Evolutionary conservation across 1,140 invertebrate genomes (phyloP).

Genomic region (Mizuhopecten yessoensis): DNA sequence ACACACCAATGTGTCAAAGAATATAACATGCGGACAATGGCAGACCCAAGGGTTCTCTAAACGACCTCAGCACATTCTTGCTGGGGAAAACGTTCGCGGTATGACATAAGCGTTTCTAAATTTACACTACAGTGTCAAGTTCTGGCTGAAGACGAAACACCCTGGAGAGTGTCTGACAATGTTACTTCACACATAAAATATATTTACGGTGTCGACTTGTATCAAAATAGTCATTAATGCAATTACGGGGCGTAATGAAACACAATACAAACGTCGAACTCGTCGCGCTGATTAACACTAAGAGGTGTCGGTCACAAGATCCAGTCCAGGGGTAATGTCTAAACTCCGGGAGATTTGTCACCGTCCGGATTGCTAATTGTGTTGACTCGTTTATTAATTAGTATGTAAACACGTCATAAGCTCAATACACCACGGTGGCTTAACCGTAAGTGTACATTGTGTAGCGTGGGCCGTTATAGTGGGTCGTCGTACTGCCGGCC

Average conservation of each 20-base stretch:
- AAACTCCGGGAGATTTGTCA: conserved; percentile 37
- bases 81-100: neutral
- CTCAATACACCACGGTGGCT: conserved; percentile 11
- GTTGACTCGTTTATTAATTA: conserved; percentile 34
- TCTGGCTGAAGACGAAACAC: neutral
- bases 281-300: neutral
- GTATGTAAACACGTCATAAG: neutral
- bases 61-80: neutral
- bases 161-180: neutral
- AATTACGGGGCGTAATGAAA: neutral
- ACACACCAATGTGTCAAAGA: too few relatives aligned
- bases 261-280: neutral
- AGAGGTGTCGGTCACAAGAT: neutral
- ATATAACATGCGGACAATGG: too few relatives aligned
- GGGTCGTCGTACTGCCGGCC: neutral
- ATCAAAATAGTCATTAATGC: conserved; percentile 5
- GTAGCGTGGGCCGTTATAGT: neutral
- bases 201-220: neutral
- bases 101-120: conserved; percentile 8
- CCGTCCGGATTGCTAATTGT: neutral
- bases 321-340: neutral
- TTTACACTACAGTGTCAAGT: neutral
- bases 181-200: neutral
- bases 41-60: too few relatives aligned
- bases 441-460: neutral